Base-by-base conservation (phyloP, 2,113 vertebrate species). In the Burhinus bistriatus region DNA sequence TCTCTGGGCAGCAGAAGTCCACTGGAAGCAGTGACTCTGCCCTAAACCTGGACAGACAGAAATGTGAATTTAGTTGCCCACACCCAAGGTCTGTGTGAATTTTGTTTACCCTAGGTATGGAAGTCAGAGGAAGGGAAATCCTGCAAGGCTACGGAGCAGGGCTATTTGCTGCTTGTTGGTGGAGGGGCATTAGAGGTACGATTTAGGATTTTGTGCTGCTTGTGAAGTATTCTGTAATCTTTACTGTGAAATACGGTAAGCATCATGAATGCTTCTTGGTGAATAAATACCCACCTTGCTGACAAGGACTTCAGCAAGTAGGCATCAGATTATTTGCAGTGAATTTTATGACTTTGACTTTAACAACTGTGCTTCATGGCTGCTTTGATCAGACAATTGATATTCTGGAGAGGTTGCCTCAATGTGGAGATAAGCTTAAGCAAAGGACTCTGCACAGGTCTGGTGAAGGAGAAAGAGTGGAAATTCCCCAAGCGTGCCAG, bases 371-470 rank as follows among this genome's bases (percentile, higher is more conserved):
- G 54, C 70, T 85, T 93, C 91, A 90, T 69, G 87, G 84, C 90
- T 94, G 95, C 95, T 96, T 96, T 94, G 85, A 96, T 96, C 82
- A 96, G 79, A 86, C 83, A 93, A 97, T 96, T 96, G 95, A 87
- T 97, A 97, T 97, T 95, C 97, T 22, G 9, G 76, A 83, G 83
- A 81, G 76, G 92, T 83, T 94, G 71, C 64, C 42, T 96, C 75
- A n/a, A 58, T 0, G 2, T 54, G 55, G 75, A 95, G 88, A 81
- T 78, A 76, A 89, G 71, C 90, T 93, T 61, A 83, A 89, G 90
- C 68, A 89, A 88, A 92, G 68, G 88, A 45, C 76, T 96, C 68
- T 64, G 79, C 29, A 18, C 58, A 80, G 64, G 55, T 55, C 79
- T 86, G 42, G 59, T 77, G 90, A 96, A 95, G 85, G 88, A 95